Evolutionary conservation across 2,797 vertebrate genomes (phyloP), one percentile per base, ranked within the genome.

Genomic region (Myotis daubentonii): DNA sequence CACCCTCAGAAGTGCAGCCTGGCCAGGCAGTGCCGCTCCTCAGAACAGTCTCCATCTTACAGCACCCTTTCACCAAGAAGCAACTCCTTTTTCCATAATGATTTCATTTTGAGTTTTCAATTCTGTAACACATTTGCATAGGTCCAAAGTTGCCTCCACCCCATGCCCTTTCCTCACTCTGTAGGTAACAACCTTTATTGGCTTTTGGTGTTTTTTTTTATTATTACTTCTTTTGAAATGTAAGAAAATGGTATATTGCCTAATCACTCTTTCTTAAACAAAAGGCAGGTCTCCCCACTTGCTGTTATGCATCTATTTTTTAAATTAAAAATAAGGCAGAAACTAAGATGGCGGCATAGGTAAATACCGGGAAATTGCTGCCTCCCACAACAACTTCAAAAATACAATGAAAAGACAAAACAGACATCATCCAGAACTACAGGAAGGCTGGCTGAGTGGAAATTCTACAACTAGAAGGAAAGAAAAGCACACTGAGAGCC

Each of bases 21-120:
- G 0, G 9, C 28, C 23, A 82, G 22, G 5, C n/a, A n/a, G 19
- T 17, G 41, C 8, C 0, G 0, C 72, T 60, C 28, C 25, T 71
- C 13, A 6, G 19, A 79, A 65, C 33, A 44, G 5, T 20, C 17
- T 72, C 80, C 74, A 10, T 36, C 55, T 36, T 36, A 20, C 5
- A 23, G 44, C 47, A 49, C 23, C 10, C n/a, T 22, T 65, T 33
- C 19, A 20, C 49, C 51, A 79, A 66, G 55, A 87, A 0, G 10
- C 47, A 68, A n/a, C 6, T 11, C 16, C 13, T 47, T 72, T 30
- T 55, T 25, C 44, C 28, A 41, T 60, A 30, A 17, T 57, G 38
- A 44, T 23, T 51, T 60, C 4, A 16, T 71, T 81, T 57, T 75
- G 15, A 49, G 74, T 57, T 80, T 57, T 55, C 20, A 57, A 10